A percentile compares a stretch with the other conserved stretches of the same genome.
Evolutionary conservation across 1,140 invertebrate species (phyloP).

Genomic region (Mizuhopecten yessoensis): DNA sequence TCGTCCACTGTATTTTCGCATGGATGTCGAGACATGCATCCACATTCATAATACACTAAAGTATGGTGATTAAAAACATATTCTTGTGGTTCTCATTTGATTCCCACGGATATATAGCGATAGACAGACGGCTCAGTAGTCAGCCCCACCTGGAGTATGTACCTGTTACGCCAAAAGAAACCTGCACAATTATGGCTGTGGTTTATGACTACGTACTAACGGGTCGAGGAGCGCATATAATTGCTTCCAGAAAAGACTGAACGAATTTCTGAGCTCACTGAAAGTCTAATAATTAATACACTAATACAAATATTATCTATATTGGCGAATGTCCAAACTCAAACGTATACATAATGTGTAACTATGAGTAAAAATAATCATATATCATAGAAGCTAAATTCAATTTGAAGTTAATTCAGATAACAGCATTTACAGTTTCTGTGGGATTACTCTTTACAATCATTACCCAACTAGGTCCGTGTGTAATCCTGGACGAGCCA

Average conservation of each 20-base stretch:
- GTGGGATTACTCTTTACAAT: background rate
- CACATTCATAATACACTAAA: too few species aligned
- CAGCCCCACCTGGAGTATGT: background rate
- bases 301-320: background rate
- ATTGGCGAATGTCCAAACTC: background rate
- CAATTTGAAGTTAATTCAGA: background rate
- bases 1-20: too few species aligned
- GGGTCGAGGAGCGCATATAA: background rate
- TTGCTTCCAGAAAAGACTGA: conserved; percentile 1
- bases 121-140: background rate
- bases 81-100: background rate
- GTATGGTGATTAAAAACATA: background rate
- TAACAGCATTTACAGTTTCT: background rate
- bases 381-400: background rate
- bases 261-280: background rate
- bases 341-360: background rate
- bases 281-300: background rate
- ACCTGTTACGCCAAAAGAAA: background rate
- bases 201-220: background rate
- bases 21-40: too few species aligned
- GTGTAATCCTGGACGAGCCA: background rate
- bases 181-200: background rate
- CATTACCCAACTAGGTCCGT: background rate
- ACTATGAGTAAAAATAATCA: background rate
- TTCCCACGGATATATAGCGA: background rate